These are phyloP conservation scores for Machaerirhynchus nigripectus DNA, from an alignment of 2,113 vertebrate species.

Conservation along the genomic window DNA sequence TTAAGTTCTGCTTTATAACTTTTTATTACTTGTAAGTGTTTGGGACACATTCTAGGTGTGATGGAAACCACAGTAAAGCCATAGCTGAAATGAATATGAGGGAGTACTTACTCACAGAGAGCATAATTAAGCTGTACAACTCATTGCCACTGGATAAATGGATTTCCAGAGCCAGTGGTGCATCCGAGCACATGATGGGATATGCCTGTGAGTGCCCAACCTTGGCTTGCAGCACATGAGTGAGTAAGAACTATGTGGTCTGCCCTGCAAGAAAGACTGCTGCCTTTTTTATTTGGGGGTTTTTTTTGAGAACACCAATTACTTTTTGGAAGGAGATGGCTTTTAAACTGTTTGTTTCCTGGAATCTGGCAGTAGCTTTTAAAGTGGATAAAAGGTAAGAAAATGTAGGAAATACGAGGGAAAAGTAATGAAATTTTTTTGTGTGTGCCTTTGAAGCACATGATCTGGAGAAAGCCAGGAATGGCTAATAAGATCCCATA, in stretches of 20 bases:
- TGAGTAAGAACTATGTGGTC: constrained; percentile 38
- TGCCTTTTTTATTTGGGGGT: not conserved
- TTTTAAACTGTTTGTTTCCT: constrained; percentile 25
- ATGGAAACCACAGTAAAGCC: constrained; percentile 57
- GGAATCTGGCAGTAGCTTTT: constrained; percentile 10
- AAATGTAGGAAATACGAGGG: not conserved
- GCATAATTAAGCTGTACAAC: constrained; percentile 1
- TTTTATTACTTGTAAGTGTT: constrained; percentile 24
- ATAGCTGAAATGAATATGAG: constrained; percentile 7
- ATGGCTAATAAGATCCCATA: not conserved
- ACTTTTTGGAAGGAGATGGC: not conserved
- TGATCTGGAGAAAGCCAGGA: constrained; percentile 3
- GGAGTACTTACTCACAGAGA: not conserved
- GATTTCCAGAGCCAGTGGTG: constrained; percentile 16
- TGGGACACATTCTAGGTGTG: constrained; percentile 47
- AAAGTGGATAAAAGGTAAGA: constrained; percentile 14
- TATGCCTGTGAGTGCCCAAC: constrained; percentile 27
- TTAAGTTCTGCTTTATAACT: constrained; percentile 27
- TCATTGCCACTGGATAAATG: constrained; percentile 37
- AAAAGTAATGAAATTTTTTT: not conserved
- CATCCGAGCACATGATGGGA: constrained; percentile 8
- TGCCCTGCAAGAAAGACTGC: not conserved
- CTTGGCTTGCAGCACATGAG: constrained; percentile 18
- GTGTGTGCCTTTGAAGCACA: not conserved
- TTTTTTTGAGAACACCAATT: not conserved